A percentile compares a stretch with the other conserved stretches of the same genome.
Conservation (phyloP, 2,888 invertebrate genomes). For the Diarsia brunnea region DNA sequence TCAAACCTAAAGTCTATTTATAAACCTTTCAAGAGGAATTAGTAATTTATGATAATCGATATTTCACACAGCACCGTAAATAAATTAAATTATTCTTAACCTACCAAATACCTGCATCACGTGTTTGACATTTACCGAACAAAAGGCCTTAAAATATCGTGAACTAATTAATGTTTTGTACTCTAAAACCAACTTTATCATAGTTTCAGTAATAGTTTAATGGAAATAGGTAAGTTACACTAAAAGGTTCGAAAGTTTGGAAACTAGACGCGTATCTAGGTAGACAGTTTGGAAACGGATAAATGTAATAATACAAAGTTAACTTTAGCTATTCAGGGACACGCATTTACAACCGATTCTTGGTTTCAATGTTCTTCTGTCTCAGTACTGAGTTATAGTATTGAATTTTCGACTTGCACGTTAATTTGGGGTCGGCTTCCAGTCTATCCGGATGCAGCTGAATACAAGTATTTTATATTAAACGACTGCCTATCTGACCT, state of each 20-base stretch:
- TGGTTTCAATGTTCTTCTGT: too few relatives aligned
- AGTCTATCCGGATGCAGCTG: too few relatives aligned
- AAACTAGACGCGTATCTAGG: conserved; percentile 4
- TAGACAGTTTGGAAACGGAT: not conserved
- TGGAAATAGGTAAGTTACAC: conserved; percentile 36
- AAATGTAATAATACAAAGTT: conserved; percentile 35
- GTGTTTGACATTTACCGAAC: conserved; percentile 22
- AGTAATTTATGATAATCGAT: conserved; percentile 3
- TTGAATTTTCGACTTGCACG: not conserved
- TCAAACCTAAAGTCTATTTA: not conserved
- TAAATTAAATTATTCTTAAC: not conserved
- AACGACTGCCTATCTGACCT: too few relatives aligned
- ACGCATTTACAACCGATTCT: not conserved
- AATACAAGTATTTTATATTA: too few relatives aligned
- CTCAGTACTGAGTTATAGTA: not conserved
- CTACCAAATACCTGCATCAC: not conserved
- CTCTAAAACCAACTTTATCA: conserved; percentile 29
- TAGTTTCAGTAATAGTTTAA: conserved; percentile 34
- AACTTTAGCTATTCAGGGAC: not conserved
- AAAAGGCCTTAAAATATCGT: conserved; percentile 6
- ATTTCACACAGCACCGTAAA: not conserved
- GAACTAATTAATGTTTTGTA: conserved; percentile 31
- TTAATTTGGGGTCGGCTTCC: too few relatives aligned
- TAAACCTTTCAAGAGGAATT: not conserved
- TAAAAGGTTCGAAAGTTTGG: conserved; percentile 50